A percentile compares a stretch with the other conserved stretches of the same genome.
Conservation (phyloP, 1,140 invertebrate genomes). For the Pogonomyrmex barbatus region DNA sequence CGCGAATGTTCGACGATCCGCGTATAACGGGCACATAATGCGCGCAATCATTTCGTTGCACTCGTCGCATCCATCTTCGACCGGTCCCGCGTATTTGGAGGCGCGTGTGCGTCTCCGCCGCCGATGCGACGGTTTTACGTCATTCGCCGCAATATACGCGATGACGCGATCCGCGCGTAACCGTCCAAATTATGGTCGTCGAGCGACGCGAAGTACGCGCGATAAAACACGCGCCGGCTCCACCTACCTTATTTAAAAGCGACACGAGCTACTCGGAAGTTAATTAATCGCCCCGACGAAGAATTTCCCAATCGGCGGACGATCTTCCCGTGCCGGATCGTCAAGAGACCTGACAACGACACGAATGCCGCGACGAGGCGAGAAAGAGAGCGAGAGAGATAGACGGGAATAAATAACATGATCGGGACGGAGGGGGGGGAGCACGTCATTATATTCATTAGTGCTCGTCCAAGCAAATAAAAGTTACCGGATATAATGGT, state of each 20-base stretch:
- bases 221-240: slow-evolving; percentile 1
- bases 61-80: slow-evolving; percentile 34
- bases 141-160: neutral
- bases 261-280: slow-evolving; percentile 12
- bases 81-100: neutral
- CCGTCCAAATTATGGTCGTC: slow-evolving; percentile 28
- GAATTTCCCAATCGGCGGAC: slow-evolving; percentile 12
- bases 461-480: slow-evolving; percentile 76
- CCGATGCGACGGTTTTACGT: neutral
- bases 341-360: neutral
- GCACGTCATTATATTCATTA: slow-evolving; percentile 78
- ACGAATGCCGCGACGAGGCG: neutral
- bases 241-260: slow-evolving; percentile 1
- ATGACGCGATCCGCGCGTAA: slow-evolving; percentile 8
- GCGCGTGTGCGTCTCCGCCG: slow-evolving; percentile 9
- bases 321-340: slow-evolving; percentile 5
- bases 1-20: slow-evolving; percentile 63
- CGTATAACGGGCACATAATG: slow-evolving; percentile 63
- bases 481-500: slow-evolving; percentile 78
- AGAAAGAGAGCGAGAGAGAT: slow-evolving; percentile 22
- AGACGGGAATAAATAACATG: slow-evolving; percentile 65
- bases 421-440: slow-evolving; percentile 65
- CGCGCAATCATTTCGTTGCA: slow-evolving; percentile 52
- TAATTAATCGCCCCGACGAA: slow-evolving; percentile 45
- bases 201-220: slow-evolving; percentile 6